A percentile compares a stretch with the other conserved stretches of the same genome.
phyloP scores from a whole-genome alignment of 2,797 vertebrate species.

The Dermochelys coriacea region DNA sequence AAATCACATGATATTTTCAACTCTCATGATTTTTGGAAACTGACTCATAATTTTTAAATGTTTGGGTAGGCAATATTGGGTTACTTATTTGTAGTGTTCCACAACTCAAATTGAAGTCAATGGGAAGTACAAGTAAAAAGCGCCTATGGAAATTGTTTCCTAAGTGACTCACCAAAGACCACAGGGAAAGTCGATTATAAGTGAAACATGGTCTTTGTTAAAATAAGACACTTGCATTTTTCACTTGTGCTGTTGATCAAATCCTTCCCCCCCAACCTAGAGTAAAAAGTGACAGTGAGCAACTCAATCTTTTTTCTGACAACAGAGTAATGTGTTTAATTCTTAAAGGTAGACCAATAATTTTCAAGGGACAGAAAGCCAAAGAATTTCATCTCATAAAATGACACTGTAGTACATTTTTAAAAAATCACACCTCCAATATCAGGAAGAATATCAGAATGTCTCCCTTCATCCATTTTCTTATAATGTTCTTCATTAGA shows the following conservation, averaged over 20 bases:
- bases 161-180: neutral
- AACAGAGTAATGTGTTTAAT: neutral
- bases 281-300: neutral
- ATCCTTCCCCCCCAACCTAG: neutral
- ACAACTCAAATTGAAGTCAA: neutral
- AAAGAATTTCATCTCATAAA: neutral
- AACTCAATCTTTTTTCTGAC: neutral
- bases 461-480: neutral
- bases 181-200: neutral
- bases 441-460: neutral
- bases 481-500: neutral
- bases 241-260: neutral
- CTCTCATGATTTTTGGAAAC: neutral
- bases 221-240: neutral
- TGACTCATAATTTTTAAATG: neutral
- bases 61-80: neutral
- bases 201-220: neutral
- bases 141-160: neutral
- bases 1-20: neutral
- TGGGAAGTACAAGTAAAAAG: neutral
- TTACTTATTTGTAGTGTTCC: neutral
- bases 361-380: neutral
- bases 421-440: neutral
- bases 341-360: neutral
- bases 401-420: accelerated